phyloP scores from a whole-genome alignment of 1,140 invertebrate species.

The Lepidotrigona ventralis region DNA sequence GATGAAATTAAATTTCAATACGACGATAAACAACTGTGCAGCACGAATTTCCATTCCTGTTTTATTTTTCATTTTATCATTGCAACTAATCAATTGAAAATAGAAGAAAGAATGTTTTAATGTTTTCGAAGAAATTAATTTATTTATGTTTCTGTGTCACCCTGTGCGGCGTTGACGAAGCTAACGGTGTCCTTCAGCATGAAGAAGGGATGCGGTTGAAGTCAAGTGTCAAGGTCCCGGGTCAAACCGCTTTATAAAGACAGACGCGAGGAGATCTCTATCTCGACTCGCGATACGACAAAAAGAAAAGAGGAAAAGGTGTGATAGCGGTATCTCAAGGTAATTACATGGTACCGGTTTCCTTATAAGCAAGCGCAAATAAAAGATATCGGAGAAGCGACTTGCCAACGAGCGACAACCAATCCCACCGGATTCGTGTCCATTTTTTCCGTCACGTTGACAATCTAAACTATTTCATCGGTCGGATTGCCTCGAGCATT shows the following conservation, averaged over 20 bases:
- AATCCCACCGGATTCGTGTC: background rate
- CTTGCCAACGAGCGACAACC: background rate
- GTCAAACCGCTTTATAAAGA: slow-evolving; percentile 50
- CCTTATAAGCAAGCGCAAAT: slow-evolving; percentile 36
- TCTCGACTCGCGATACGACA: slow-evolving; percentile 31
- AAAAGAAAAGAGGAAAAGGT: slow-evolving; percentile 25
- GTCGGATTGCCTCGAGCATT: background rate
- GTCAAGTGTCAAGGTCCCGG: slow-evolving; percentile 47
- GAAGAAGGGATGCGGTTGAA: slow-evolving; percentile 33
- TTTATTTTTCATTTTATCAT: too few species aligned
- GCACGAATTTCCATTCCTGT: too few species aligned
- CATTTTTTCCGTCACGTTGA: background rate
- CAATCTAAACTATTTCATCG: background rate
- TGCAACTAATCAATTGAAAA: too few species aligned
- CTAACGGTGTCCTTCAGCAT: slow-evolving; percentile 29
- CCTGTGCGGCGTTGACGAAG: background rate
- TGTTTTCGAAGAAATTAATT: too few species aligned
- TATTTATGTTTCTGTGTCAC: background rate
- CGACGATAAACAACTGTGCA: too few species aligned
- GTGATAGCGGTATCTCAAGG: slow-evolving; percentile 50
- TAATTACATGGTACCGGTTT: slow-evolving; percentile 54
- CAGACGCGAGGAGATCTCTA: slow-evolving; percentile 41
- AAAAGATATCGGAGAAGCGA: slow-evolving; percentile 7
- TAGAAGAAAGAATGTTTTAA: too few species aligned
- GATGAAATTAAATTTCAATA: too few species aligned